A percentile compares a stretch with the other conserved stretches of the same genome.
phyloP scores from a whole-genome alignment of 2,797 vertebrate species.

The Sebastes minor region DNA sequence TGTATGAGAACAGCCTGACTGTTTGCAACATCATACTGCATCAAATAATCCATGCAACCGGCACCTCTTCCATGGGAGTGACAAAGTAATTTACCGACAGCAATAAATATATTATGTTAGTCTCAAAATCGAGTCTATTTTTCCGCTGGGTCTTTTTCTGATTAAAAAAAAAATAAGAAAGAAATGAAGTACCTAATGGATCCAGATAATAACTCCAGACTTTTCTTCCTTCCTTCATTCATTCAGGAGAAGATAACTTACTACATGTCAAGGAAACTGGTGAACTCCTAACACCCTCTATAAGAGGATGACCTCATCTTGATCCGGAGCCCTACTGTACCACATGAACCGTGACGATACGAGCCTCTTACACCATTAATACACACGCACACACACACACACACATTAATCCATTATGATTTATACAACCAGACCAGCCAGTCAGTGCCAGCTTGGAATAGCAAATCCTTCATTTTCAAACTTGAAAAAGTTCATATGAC shows the following conservation, averaged over 20 bases:
- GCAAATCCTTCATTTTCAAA: background rate
- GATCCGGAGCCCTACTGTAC: background rate
- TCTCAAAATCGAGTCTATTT: background rate
- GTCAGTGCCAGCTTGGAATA: background rate
- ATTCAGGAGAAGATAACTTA: background rate
- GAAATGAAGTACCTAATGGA: background rate
- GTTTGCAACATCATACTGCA: background rate
- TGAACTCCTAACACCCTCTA: background rate
- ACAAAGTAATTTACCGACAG: background rate
- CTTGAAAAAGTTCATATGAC: constrained; percentile 1
- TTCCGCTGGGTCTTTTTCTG: background rate
- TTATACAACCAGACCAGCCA: background rate
- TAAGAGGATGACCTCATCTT: constrained; percentile 3
- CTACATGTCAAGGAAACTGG: background rate
- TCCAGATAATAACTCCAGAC: background rate
- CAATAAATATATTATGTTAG: background rate
- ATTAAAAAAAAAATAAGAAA: background rate
- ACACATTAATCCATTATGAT: background rate
- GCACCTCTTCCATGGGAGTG: background rate
- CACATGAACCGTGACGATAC: background rate
- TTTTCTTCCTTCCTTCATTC: background rate
- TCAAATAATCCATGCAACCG: background rate
- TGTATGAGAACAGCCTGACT: background rate
- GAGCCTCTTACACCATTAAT: background rate
- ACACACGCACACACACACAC: background rate